Evolutionary conservation across 2,113 vertebrate species (phyloP).

Genomic region (Chamaetylas fuelleborni): DNA sequence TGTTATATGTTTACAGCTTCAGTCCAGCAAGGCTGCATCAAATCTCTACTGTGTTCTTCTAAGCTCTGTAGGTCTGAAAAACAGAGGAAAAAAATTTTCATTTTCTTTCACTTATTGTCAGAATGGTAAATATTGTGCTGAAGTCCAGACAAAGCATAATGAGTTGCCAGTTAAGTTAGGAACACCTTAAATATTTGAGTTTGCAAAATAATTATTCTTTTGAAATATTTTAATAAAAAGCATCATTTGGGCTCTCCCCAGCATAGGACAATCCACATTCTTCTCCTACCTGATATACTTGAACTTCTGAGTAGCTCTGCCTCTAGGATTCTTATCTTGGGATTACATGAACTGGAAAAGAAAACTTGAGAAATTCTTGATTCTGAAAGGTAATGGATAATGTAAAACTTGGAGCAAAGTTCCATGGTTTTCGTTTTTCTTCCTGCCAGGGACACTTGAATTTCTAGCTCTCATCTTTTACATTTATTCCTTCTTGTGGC

Average conservation of each 20-base stretch:
- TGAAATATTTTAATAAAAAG: not conserved
- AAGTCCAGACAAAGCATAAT: not conserved
- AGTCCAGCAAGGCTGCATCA: not conserved
- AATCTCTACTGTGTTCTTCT: not conserved
- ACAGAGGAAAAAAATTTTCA: not conserved
- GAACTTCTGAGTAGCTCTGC: not conserved
- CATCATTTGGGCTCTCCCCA: not conserved
- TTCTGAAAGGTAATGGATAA: not conserved
- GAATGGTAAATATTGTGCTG: not conserved
- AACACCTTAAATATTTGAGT: not conserved
- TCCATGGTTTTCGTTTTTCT: not conserved
- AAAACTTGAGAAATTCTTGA: not conserved
- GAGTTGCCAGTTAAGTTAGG: not conserved
- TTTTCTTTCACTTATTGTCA: not conserved
- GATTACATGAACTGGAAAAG: not conserved
- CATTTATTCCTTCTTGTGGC: not conserved
- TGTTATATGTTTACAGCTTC: not conserved
- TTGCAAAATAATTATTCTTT: not conserved
- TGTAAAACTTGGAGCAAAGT: not conserved
- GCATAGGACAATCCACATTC: not conserved
- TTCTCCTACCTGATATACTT: not conserved
- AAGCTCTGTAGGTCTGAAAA: not conserved
- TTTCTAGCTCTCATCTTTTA: not conserved
- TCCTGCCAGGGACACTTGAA: not conserved
- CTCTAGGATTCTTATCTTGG: not conserved